These are phyloP conservation scores for Pao palembangensis DNA, from an alignment of 2,113 vertebrate genomes.

Conservation along the genomic window DNA sequence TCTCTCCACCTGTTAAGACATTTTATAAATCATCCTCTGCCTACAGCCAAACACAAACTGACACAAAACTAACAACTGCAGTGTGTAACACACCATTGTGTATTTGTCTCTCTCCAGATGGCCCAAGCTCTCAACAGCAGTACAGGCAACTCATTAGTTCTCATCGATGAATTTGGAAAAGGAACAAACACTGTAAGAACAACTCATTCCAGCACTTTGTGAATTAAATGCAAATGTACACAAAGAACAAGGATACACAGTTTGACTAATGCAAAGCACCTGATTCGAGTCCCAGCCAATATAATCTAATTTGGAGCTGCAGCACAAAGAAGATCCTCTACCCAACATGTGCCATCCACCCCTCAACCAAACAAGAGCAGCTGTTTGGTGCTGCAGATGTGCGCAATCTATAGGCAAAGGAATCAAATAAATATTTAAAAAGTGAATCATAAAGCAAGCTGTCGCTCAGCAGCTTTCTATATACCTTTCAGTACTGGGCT, in stretches of 20 bases:
- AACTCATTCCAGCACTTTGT: slow-evolving; percentile 18
- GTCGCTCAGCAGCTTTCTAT: not conserved
- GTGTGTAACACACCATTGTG: slow-evolving; percentile 14
- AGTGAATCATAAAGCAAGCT: not conserved
- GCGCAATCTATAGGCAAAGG: slow-evolving; percentile 9
- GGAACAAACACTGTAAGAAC: slow-evolving; percentile 90
- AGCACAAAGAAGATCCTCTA: slow-evolving; percentile 23
- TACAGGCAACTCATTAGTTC: slow-evolving; percentile 86
- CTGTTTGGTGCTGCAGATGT: slow-evolving; percentile 14
- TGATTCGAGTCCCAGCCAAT: slow-evolving; percentile 21
- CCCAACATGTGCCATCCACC: slow-evolving; percentile 33
- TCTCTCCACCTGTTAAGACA: slow-evolving; percentile 83
- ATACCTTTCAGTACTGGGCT: too few species aligned
- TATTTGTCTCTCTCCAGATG: slow-evolving; percentile 71
- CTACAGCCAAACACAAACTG: slow-evolving; percentile 60
- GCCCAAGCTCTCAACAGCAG: slow-evolving; percentile 88
- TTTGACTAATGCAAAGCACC: slow-evolving; percentile 20
- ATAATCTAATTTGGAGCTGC: slow-evolving; percentile 23
- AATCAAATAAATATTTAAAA: not conserved
- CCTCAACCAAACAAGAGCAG: slow-evolving; percentile 32
- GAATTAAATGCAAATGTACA: slow-evolving; percentile 21
- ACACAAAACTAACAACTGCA: slow-evolving; percentile 18
- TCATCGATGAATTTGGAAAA: slow-evolving; percentile 98
- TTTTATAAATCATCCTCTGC: slow-evolving; percentile 80
- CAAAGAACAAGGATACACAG: slow-evolving; percentile 16